A percentile compares a stretch with the other conserved stretches of the same genome.
These are phyloP conservation scores for Drosophila ficusphila DNA, from an alignment of 1,140 invertebrate species.

Conservation along the genomic window DNA sequence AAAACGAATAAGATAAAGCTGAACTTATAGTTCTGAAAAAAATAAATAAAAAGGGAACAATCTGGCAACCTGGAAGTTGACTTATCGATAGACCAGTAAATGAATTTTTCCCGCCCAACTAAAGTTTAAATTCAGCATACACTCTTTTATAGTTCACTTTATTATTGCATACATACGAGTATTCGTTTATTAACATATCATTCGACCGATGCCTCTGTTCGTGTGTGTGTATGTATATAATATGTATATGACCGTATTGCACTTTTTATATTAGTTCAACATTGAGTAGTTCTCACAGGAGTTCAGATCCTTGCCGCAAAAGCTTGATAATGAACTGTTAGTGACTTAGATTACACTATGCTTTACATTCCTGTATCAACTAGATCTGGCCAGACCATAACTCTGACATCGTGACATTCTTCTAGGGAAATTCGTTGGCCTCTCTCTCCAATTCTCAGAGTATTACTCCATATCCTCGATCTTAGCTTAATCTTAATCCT, in stretches of 20 bases:
- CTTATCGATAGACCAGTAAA: background rate
- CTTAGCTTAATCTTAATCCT: slow-evolving; percentile 60
- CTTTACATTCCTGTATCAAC: slow-evolving; percentile 52
- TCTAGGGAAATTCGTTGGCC: slow-evolving; percentile 72
- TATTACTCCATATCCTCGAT: slow-evolving; percentile 1
- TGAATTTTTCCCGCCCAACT: background rate
- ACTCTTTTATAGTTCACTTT: slow-evolving; percentile 48
- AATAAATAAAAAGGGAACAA: background rate
- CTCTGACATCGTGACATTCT: slow-evolving; percentile 24
- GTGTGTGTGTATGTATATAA: slow-evolving; percentile 33
- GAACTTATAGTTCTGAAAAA: too few relatives aligned
- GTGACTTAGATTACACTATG: slow-evolving; percentile 43
- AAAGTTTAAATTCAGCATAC: background rate
- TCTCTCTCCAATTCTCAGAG: slow-evolving; percentile 19
- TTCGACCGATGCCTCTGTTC: slow-evolving; percentile 30
- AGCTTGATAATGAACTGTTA: slow-evolving; percentile 29
- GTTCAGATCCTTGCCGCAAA: slow-evolving; percentile 8
- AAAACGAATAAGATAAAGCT: too few relatives aligned
- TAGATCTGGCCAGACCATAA: slow-evolving; percentile 22
- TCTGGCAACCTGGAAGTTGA: background rate
- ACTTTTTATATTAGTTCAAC: slow-evolving; percentile 46
- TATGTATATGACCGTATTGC: slow-evolving; percentile 51
- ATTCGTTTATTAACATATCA: slow-evolving; percentile 51
- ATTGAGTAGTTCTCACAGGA: slow-evolving; percentile 32
- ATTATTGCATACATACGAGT: slow-evolving; percentile 48